Conservation (phyloP, 2,113 vertebrate genomes). For the pig (Sus scrofa) region DNA sequence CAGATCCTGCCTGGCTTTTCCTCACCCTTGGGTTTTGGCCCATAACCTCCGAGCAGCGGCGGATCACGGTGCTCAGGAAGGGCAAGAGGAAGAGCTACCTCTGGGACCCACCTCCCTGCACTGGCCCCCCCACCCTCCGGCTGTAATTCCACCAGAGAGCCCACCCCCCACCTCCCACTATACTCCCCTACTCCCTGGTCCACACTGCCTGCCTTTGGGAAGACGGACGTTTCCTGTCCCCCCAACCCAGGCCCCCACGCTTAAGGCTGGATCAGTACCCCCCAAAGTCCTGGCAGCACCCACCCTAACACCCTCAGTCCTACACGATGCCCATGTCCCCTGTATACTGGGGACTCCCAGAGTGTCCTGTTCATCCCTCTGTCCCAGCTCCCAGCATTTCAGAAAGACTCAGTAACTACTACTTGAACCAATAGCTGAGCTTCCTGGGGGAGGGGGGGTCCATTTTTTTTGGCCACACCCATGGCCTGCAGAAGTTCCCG, state of each 20-base stretch:
- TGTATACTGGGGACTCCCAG: neutral
- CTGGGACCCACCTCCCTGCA: neutral
- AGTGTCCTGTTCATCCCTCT: too few species aligned
- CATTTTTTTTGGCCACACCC: too few species aligned
- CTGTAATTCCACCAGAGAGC: neutral
- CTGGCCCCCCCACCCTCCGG: rapidly evolving
- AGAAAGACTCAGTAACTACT: neutral
- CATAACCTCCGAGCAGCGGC: neutral
- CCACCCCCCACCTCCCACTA: rapidly evolving
- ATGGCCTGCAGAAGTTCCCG: too few species aligned
- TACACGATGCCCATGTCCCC: neutral
- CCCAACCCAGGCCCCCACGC: too few species aligned
- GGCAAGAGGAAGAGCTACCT: neutral
- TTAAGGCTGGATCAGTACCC: neutral
- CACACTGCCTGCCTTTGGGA: neutral
- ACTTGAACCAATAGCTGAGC: neutral
- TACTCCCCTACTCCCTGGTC: neutral
- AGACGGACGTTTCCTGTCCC: too few species aligned
- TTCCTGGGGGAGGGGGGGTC: neutral
- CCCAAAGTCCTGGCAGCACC: neutral
- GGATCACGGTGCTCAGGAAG: neutral
- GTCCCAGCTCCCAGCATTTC: neutral
- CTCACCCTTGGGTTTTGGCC: neutral
- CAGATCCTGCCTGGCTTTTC: neutral
- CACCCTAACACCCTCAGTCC: neutral